phyloP scores from a whole-genome alignment of 2,797 vertebrate species.

The Sciurus vulgaris region DNA sequence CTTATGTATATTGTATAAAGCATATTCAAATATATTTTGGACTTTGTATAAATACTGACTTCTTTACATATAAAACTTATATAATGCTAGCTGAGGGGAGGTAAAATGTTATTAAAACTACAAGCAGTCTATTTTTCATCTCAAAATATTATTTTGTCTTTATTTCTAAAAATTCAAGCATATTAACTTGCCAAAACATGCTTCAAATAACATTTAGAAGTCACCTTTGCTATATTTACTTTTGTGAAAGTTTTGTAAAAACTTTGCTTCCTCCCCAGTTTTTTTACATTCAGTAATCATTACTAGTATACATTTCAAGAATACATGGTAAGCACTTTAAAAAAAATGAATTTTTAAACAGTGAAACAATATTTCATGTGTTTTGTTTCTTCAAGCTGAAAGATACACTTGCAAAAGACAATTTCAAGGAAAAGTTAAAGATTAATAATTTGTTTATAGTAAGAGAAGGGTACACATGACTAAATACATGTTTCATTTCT shows the following conservation, averaged over 20 bases:
- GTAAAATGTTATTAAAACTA: background rate
- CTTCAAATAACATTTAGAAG: background rate
- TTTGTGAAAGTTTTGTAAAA: background rate
- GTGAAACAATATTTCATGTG: background rate
- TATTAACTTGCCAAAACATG: background rate
- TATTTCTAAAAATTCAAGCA: background rate
- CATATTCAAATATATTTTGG: constrained; percentile 1
- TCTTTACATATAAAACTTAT: constrained; percentile 44
- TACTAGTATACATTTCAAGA: background rate
- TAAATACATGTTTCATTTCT: background rate
- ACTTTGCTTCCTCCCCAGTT: background rate
- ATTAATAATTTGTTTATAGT: background rate
- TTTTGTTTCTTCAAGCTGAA: constrained; percentile 54
- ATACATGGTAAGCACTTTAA: background rate
- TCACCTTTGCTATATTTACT: background rate
- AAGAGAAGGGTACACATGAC: background rate
- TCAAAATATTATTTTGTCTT: background rate
- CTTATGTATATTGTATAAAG: background rate
- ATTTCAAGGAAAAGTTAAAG: constrained; percentile 52
- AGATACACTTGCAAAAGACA: background rate
- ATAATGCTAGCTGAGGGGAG: background rate
- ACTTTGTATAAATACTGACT: constrained; percentile 49
- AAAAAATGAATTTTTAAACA: constrained; percentile 15
- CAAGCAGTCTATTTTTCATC: background rate
- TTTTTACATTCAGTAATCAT: background rate